Conservation (phyloP, 2,797 vertebrate species). For the Bradypus variegatus region DNA sequence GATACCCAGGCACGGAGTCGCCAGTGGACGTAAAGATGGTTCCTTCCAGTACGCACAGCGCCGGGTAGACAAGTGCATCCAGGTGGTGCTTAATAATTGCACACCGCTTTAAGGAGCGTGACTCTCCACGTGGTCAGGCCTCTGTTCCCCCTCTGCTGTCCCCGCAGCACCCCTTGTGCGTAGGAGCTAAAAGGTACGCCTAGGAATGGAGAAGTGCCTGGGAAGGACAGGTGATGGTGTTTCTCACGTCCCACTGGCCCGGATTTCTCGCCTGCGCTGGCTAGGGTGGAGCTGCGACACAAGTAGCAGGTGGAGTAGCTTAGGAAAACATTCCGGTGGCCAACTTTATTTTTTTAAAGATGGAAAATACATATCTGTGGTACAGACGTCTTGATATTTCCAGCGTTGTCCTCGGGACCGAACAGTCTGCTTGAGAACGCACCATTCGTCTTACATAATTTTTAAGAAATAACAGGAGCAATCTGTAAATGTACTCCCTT, state of each 20-base stretch:
- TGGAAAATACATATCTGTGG: fast-evolving
- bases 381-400: not conserved
- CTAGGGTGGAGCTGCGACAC: not conserved
- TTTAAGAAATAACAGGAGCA: fast-evolving
- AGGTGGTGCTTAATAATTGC: too few relatives aligned
- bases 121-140: fast-evolving
- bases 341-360: not conserved
- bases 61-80: fast-evolving
- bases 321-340: not conserved
- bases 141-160: fast-evolving
- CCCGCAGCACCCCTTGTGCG: fast-evolving
- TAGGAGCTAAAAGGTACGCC: not conserved
- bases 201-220: not conserved
- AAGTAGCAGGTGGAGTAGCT: constrained; percentile 10
- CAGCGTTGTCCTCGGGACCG: too few relatives aligned
- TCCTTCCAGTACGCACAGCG: not conserved
- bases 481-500: fast-evolving
- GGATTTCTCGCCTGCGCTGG: not conserved
- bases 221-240: not conserved
- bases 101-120: too few relatives aligned
- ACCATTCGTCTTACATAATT: fast-evolving
- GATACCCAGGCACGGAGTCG: fast-evolving
- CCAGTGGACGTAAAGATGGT: not conserved
- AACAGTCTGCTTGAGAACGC: not conserved
- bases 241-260: not conserved